Conservation (phyloP, 1,140 invertebrate species). For the Tetragnatha versicolor region DNA sequence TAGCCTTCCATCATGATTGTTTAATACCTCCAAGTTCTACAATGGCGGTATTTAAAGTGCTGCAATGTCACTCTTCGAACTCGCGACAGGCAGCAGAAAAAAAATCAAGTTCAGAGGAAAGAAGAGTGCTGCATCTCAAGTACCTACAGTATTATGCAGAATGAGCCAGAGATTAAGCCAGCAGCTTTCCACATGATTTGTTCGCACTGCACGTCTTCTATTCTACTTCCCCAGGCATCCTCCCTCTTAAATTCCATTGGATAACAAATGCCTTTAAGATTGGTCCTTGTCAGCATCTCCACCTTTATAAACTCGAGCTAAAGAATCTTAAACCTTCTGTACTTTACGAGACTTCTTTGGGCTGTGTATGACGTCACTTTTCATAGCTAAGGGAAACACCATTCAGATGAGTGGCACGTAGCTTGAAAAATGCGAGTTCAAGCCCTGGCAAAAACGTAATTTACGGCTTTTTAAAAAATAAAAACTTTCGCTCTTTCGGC, state of each 20-base stretch:
- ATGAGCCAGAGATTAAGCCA: neutral
- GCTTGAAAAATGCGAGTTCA: neutral
- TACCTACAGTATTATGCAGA: neutral
- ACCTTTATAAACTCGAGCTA: neutral
- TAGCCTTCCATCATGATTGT: too few relatives aligned
- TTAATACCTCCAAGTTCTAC: too few relatives aligned
- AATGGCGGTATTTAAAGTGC: too few relatives aligned
- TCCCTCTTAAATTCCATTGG: neutral
- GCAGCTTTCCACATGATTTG: constrained; percentile 14
- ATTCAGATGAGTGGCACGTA: constrained; percentile 6
- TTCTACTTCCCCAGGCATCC: neutral
- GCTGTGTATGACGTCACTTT: neutral
- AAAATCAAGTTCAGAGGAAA: too few relatives aligned
- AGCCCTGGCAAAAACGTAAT: constrained; percentile 4
- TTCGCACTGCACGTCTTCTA: neutral
- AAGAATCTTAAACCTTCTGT: neutral
- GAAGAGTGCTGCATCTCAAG: neutral
- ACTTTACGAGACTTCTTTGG: neutral
- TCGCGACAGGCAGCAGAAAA: too few relatives aligned
- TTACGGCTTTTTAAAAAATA: neutral
- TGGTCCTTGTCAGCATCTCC: constrained; percentile 18
- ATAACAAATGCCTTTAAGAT: constrained; percentile 19
- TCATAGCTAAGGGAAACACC: neutral
- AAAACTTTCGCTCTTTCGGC: too few relatives aligned
- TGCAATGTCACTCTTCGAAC: too few relatives aligned